A percentile compares a stretch with the other conserved stretches of the same genome.
These are phyloP conservation scores for Nannoperca obscura DNA, from an alignment of 2,797 vertebrate genomes.

Conservation along the genomic window DNA sequence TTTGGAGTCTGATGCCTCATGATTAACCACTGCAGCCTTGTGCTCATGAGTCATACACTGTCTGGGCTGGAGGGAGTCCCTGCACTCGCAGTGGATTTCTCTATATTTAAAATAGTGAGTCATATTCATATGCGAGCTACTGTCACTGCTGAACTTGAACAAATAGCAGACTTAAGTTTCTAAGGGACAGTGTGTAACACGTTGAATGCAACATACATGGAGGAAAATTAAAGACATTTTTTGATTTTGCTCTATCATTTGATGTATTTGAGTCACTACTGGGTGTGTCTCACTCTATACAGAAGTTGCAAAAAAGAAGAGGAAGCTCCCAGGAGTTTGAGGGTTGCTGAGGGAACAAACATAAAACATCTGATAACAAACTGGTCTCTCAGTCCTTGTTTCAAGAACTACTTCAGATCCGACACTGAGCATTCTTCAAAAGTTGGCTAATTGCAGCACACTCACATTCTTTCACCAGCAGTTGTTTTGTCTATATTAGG, in stretches of 20 bases:
- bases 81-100: conserved; percentile 34
- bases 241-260: neutral
- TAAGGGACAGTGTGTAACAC: neutral
- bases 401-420: conserved; percentile 23
- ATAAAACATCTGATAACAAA: conserved; percentile 43
- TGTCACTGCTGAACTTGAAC: conserved; percentile 43
- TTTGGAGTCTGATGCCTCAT: conserved; percentile 69
- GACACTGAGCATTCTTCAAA: conserved; percentile 34
- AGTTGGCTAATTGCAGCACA: conserved; percentile 21
- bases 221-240: conserved; percentile 14
- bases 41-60: conserved; percentile 75
- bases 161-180: conserved; percentile 46
- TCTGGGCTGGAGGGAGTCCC: conserved; percentile 71
- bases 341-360: conserved; percentile 17
- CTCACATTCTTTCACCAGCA: conserved; percentile 25
- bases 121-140: conserved; percentile 64
- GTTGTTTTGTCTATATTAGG: conserved; percentile 77
- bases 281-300: neutral
- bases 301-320: neutral
- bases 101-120: conserved; percentile 76
- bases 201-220: neutral
- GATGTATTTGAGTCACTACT: neutral
- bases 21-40: conserved; percentile 69
- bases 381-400: neutral
- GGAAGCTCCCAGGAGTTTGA: conserved; percentile 10